Percentiles rank a stretch among this genome's conserved stretches.
These are phyloP conservation scores for Copidosoma floridanum DNA, from an alignment of 1,140 invertebrate genomes.

Conservation along the genomic window DNA sequence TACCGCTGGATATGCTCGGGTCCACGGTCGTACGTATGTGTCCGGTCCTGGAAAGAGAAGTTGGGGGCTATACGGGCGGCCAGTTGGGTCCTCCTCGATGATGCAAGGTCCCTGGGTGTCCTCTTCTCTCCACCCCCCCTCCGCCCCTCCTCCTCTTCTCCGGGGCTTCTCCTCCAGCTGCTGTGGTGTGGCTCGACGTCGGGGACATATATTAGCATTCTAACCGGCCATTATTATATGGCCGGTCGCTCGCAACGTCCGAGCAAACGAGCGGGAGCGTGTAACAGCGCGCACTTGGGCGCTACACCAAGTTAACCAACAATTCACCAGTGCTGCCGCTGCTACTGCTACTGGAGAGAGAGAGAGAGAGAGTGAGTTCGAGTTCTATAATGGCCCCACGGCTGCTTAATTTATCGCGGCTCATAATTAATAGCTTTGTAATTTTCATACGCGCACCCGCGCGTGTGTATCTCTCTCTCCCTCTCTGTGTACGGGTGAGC, in stretches of 20 bases:
- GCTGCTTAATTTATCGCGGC: slow-evolving; percentile 56
- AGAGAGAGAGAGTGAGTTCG: slow-evolving; percentile 22
- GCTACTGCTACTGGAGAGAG: too few relatives aligned
- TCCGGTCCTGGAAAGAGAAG: too few relatives aligned
- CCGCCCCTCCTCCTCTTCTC: too few relatives aligned
- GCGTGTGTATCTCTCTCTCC: background rate
- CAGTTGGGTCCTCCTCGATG: slow-evolving; percentile 56
- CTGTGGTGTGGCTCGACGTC: slow-evolving; percentile 38
- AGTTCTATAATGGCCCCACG: slow-evolving; percentile 54
- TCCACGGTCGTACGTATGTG: background rate
- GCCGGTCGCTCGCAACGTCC: slow-evolving; percentile 46
- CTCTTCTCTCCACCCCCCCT: too few relatives aligned
- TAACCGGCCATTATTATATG: slow-evolving; percentile 58
- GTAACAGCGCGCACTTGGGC: slow-evolving; percentile 56
- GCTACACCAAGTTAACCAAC: slow-evolving; percentile 59
- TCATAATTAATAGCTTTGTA: slow-evolving; percentile 59
- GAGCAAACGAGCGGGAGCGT: slow-evolving; percentile 48
- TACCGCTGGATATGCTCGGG: too few relatives aligned
- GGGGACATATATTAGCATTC: slow-evolving; percentile 59
- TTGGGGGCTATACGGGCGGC: slow-evolving; percentile 18
- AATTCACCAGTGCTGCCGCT: slow-evolving; percentile 53
- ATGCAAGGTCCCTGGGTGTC: slow-evolving; percentile 57
- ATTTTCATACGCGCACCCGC: slow-evolving; percentile 51
- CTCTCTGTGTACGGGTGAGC: background rate
- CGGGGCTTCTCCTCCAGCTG: too few relatives aligned